Evolutionary conservation across 2,113 vertebrate genomes (phyloP).

Genomic region (Choloepus hoffmanni): DNA sequence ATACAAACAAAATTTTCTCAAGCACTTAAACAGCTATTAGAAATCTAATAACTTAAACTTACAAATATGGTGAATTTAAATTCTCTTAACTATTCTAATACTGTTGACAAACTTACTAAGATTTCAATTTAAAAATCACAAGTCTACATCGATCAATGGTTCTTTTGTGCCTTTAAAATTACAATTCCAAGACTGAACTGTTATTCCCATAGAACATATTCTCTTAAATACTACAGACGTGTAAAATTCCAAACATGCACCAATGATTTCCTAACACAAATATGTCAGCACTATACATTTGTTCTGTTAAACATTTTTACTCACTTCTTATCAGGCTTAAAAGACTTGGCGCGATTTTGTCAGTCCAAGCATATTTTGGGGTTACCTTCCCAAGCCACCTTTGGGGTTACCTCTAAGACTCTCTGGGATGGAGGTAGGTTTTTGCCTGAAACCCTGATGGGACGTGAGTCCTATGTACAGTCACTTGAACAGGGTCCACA

Average conservation of each 20-base stretch:
- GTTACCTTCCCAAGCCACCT: not conserved
- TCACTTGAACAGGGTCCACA: not conserved
- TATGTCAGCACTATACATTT: not conserved
- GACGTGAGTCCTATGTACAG: not conserved
- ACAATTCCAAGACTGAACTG: not conserved
- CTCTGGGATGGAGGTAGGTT: not conserved
- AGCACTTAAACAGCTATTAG: not conserved
- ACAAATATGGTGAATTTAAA: not conserved
- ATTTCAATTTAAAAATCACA: conserved; percentile 39
- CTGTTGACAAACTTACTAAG: not conserved
- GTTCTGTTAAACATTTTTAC: not conserved
- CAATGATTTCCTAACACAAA: not conserved
- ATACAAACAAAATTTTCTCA: not conserved
- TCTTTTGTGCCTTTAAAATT: not conserved
- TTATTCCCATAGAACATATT: not conserved
- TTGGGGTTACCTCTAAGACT: not conserved
- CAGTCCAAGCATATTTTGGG: not conserved
- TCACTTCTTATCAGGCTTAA: not conserved
- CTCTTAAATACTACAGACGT: not conserved
- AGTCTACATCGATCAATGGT: not conserved
- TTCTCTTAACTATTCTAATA: not conserved
- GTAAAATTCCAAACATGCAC: not conserved
- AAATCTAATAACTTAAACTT: not conserved
- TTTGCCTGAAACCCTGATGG: not conserved
- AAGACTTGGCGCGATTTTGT: not conserved